Evolutionary conservation across 1,140 invertebrate species (phyloP).

Genomic region (Galleria mellonella): DNA sequence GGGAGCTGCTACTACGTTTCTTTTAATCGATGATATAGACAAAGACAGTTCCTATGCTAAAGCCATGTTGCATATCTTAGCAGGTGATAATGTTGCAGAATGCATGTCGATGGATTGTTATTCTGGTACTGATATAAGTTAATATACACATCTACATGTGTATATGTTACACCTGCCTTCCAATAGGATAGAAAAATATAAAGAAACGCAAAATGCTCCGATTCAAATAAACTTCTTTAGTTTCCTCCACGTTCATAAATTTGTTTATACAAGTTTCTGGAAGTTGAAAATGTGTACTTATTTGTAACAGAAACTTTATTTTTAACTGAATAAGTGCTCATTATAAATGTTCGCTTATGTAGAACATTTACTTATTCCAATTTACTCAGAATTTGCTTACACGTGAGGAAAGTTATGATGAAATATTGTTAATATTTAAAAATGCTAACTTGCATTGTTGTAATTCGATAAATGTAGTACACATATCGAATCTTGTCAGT

Average conservation of each 20-base stretch:
- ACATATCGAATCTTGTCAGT: not conserved
- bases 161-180: too few relatives aligned
- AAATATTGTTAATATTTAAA: conserved; percentile 1
- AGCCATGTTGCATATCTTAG: conserved; percentile 52
- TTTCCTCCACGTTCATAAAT: too few relatives aligned
- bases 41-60: conserved; percentile 52
- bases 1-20: conserved; percentile 51
- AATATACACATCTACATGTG: not conserved
- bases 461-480: conserved; percentile 6
- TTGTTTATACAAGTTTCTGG: too few relatives aligned
- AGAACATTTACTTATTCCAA: conserved; percentile 1
- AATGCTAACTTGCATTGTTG: conserved; percentile 17
- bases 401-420: too few relatives aligned
- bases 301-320: too few relatives aligned
- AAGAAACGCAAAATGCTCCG: too few relatives aligned
- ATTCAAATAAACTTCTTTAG: too few relatives aligned
- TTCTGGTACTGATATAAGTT: conserved; percentile 29
- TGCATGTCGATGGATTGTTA: conserved; percentile 66
- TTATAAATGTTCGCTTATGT: too few relatives aligned
- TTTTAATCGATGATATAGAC: conserved; percentile 53
- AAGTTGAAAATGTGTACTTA: too few relatives aligned
- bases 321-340: too few relatives aligned
- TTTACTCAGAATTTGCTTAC: too few relatives aligned
- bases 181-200: too few relatives aligned
- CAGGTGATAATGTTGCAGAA: conserved; percentile 58